phyloP scores from a whole-genome alignment of 1,140 invertebrate genomes.

The Euglossa dilemma region DNA sequence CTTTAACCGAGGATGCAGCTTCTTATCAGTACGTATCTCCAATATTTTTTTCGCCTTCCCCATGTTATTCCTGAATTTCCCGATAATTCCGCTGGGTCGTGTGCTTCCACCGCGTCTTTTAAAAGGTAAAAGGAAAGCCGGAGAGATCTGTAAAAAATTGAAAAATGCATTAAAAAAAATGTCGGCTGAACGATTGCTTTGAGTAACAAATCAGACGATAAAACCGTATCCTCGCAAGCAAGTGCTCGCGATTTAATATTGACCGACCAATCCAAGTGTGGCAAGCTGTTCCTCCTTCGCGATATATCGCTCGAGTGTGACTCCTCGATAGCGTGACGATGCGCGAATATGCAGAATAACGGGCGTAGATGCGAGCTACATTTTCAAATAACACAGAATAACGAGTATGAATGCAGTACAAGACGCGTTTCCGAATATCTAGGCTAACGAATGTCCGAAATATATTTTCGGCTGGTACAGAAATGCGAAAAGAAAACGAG shows the following conservation, averaged over 20 bases:
- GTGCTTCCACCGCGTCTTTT: neutral
- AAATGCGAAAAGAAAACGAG: neutral
- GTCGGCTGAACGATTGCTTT: neutral
- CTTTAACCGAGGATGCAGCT: neutral
- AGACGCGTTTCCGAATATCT: neutral
- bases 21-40: neutral
- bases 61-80: neutral
- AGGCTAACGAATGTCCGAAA: neutral
- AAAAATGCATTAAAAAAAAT: neutral
- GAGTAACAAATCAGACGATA: neutral
- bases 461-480: neutral
- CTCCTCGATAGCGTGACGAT: constrained; percentile 1
- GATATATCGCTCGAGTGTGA: neutral
- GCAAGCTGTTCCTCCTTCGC: neutral
- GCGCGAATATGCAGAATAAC: neutral
- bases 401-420: neutral
- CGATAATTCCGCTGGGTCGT: neutral
- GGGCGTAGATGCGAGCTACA: neutral
- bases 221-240: neutral
- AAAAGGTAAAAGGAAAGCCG: neutral
- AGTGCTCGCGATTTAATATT: neutral
- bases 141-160: neutral
- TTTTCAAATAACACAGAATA: too few species aligned
- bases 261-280: neutral
- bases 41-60: neutral